Percentiles rank a stretch among this genome's conserved stretches.
These are phyloP conservation scores for Otolemur crassicaudatus DNA, from an alignment of 2,797 vertebrate species.

Conservation along the genomic window DNA sequence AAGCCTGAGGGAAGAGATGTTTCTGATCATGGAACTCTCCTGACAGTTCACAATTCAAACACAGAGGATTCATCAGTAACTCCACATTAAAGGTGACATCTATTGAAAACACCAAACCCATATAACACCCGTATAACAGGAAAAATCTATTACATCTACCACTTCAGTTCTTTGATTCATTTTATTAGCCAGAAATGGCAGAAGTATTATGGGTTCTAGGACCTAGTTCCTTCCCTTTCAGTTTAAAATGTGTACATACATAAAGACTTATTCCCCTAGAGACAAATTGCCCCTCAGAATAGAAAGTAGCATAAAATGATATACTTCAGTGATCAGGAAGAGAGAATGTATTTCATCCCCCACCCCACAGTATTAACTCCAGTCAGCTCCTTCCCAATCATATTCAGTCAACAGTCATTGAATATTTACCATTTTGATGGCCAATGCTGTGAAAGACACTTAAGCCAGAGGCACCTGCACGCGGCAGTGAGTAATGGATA, in stretches of 20 bases:
- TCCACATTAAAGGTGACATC: background rate
- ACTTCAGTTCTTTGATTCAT: background rate
- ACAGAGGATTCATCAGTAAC: background rate
- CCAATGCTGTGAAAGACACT: slow-evolving; percentile 78
- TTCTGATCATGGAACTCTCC: background rate
- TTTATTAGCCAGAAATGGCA: background rate
- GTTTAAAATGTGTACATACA: background rate
- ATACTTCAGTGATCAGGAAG: slow-evolving; percentile 68
- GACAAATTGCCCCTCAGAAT: background rate
- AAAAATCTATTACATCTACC: background rate
- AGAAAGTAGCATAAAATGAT: slow-evolving; percentile 15
- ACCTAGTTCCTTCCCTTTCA: background rate
- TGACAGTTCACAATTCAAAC: background rate
- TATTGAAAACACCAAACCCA: background rate
- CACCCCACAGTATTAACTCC: slow-evolving; percentile 44
- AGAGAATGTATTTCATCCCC: slow-evolving; percentile 71
- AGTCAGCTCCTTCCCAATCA: slow-evolving; percentile 70
- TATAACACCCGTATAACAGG: background rate
- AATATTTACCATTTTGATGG: slow-evolving; percentile 79
- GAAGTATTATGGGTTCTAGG: background rate
- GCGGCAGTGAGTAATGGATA: slow-evolving; percentile 67
- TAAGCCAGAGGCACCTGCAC: slow-evolving; percentile 75
- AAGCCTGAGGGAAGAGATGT: background rate
- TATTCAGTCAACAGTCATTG: slow-evolving; percentile 66
- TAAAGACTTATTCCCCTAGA: background rate